Percentiles rank a stretch among this genome's conserved stretches.
Conservation (phyloP, 2,797 vertebrate species). For the Chrosomus eos region DNA sequence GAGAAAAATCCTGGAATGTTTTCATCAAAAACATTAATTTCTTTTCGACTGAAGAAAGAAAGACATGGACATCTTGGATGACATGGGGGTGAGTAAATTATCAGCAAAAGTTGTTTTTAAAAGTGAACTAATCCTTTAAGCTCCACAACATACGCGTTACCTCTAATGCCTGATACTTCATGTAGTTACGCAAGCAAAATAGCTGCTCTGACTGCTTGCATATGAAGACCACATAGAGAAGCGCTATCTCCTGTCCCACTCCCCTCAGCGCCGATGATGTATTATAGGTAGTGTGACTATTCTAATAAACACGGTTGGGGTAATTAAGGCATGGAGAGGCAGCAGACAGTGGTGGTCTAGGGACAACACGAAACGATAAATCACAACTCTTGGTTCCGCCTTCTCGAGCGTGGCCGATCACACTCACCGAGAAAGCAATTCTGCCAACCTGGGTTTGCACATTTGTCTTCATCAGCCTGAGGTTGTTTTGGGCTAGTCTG, state of each 20-base stretch:
- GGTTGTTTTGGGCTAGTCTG: constrained; percentile 76
- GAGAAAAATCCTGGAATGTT: too few species aligned
- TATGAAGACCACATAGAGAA: constrained; percentile 68
- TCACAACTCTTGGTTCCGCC: constrained; percentile 79
- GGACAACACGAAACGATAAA: constrained; percentile 83
- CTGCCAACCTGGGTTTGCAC: constrained; percentile 83
- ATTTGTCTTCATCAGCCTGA: constrained; percentile 85
- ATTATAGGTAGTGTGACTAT: constrained; percentile 76
- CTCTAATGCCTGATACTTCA: neutral
- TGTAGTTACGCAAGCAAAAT: constrained; percentile 1
- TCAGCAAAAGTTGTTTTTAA: too few species aligned
- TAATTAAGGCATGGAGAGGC: constrained; percentile 82
- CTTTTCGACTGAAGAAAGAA: too few species aligned
- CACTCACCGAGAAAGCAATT: constrained; percentile 84
- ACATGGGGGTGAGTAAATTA: too few species aligned
- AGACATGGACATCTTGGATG: too few species aligned
- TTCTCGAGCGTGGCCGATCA: constrained; percentile 80
- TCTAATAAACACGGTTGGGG: constrained; percentile 78
- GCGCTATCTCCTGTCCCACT: constrained; percentile 50
- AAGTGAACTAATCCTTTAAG: too few species aligned
- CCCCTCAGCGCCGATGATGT: constrained; percentile 65
- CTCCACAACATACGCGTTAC: neutral
- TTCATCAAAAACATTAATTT: too few species aligned
- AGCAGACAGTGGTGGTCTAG: constrained; percentile 81
- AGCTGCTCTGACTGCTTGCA: constrained; percentile 59